Base-by-base conservation (phyloP, 92 coral and sea anemone species). In the Epizoanthus rinbou region DNA sequence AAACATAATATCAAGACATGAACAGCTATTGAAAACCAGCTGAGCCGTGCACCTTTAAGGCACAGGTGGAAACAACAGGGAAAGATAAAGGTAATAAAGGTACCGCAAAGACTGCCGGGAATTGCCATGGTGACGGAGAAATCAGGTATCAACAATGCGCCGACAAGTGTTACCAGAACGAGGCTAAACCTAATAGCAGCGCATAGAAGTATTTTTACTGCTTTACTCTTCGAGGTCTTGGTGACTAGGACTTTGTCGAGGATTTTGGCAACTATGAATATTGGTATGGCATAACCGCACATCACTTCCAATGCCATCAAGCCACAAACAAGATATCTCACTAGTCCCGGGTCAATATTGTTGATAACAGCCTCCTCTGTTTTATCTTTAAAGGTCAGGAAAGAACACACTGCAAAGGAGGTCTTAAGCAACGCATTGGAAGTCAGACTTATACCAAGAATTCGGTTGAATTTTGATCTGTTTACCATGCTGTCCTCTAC, bases 61-160 rank as follows among this genome's bases (percentile, higher is more conserved):
- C 50, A 24, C 23, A 78, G 22, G 9, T 78, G 82, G 21, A 78
- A 78, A 13, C 59, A 78, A 13, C 82, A 78, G 33, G 82, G 82
- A 17, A 78, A 78, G 31, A 78, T 78, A 6, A 62, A 78, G 39
- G 82, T 78, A 43, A 78, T 78, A 62, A 78, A 62, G 8, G 82
- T 39, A 3, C 82, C 82, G 59, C 82, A 78, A 60, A 78, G 82
- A 37, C 82, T 78, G 7, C 82, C 82, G 71, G 82, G 82, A 60
- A 78, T 78, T 9, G 82, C 82, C 69, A 78, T 22, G 11, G 82
- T 78, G 22, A 78, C 71, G 18, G 82, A 41, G 66, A 78, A 78
- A 24, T 78, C 82, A 0, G 82, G 82, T n/a, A 78, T 78, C 6
- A 78, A 69, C 6, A 78, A 56, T 3, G 82, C 82, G 5, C 70